Base-by-base conservation (phyloP, 2,797 vertebrate genomes). In the Liparis tanakae region DNA sequence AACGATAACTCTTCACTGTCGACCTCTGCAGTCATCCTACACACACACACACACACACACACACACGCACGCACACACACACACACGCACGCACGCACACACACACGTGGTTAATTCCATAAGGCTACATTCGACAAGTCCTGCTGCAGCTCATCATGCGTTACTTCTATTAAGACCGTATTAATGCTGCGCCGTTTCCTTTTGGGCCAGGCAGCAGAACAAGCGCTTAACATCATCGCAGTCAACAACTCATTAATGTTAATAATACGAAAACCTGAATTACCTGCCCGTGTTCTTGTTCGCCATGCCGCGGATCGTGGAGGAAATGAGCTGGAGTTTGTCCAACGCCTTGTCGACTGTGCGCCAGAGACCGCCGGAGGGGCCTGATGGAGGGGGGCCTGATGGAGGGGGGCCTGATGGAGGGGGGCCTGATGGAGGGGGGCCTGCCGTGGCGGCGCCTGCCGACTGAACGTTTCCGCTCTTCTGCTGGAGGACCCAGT, bases 401-500 rank as follows among this genome's bases (percentile, higher is more conserved):
- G 25, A 30, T 30, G 25, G 25, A 30, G 25, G 25, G 25, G 25
- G 25, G 25, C 25, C 25, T 30, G 25, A 30, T 30, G 25, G 25
- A 30, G 25, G 25, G 25, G 25, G 25, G 25, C 25, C 25, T 30
- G 25, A 30, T 30, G 25, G 25, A 30, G 25, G 25, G 25, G 25
- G 22, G 70, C 70, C 41, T 17, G 64, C 78, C 0, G 78, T 55
- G 55, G 69, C 75, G 46, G 93, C 81, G 56, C 89, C 87, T 51
- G 88, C 89, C 2, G 84, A 75, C 57, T 88, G 86, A 0, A 57
- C 63, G 65, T 89, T 92, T 76, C 89, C 90, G 15, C 90, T 87
- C 93, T 96, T 95, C 85, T 97, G 96, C 80, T 95, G 95, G 68
- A 95, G 91, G 85, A 96, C 91, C 96, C 96, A 96, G 76, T 96